Base-by-base conservation (phyloP, 2,113 vertebrate species). In the Cyanoderma ruficeps region DNA sequence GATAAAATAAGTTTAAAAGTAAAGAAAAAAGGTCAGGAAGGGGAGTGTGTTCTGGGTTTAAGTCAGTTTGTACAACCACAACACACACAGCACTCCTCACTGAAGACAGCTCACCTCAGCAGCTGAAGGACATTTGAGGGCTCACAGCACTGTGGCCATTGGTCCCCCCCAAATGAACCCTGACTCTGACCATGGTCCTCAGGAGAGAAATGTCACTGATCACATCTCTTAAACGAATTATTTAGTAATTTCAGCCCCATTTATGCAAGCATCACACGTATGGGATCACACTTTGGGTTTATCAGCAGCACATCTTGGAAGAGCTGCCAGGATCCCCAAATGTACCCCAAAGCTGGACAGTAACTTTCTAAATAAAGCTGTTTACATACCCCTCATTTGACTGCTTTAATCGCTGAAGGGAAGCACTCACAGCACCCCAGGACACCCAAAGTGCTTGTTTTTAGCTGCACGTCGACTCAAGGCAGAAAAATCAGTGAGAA, bases 291-390 rank as follows among this genome's bases (percentile, higher is more conserved):
- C 30, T 57, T 42, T 0, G 55, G 42, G 12, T 57, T 44, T 13
- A 33, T 24, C 35, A 63, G 78, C 35, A 12, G 42, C 0, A 0
- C 1, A 5, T 47, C n/a, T 8, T 9, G 13, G 59, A 33, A 52
- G 27, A 47, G 47, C 42, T 37, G 60, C 30, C 0, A 0, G 44
- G 70, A 83, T 12, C 19, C 27, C 46, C 24, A 9, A 0, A 2
- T 0, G 0, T 1, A 17, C 25, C 69, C 31, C 9, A 2, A 24
- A 11, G 47, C 5, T 14, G 4, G 33, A 11, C 1, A 1, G 2
- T 5, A 42, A 59, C 56, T 50, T 64, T 9, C 42, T 16, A 18
- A 57, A 67, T 6, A 14, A 46, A 28, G 21, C 52, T n/a, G 33
- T 41, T 52, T 56, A 53, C 70, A 83, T 60, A 47, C 1, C 11